These are phyloP conservation scores for Antechinus stuartii DNA, from an alignment of 2,113 vertebrate genomes.

Conservation along the genomic window DNA sequence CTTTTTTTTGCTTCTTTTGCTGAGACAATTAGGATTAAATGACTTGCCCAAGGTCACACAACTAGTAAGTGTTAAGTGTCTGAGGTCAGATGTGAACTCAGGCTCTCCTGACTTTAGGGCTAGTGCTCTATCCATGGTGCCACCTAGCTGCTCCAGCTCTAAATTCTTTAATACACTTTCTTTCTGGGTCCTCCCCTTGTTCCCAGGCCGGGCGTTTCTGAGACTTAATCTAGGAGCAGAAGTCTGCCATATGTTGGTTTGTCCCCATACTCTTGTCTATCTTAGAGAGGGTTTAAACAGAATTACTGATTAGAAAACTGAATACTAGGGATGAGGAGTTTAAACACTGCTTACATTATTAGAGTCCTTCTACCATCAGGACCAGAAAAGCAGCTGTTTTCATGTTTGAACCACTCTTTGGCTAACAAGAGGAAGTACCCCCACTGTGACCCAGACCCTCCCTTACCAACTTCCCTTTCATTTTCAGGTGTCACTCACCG, in stretches of 20 bases:
- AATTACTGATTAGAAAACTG: conserved; percentile 14
- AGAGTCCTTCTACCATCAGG: conserved; percentile 9
- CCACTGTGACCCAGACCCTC: not conserved
- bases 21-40: no score
- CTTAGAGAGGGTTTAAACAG: not conserved
- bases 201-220: not conserved
- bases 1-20: not conserved
- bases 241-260: not conserved
- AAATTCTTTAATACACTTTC: not conserved
- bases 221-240: not conserved
- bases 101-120: no score
- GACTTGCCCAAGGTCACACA: no score
- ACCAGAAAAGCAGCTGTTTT: not conserved
- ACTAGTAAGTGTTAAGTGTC: no score
- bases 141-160: not conserved
- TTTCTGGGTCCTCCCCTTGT: not conserved
- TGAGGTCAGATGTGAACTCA: no score
- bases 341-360: not conserved
- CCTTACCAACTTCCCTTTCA: not conserved
- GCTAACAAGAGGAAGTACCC: not conserved
- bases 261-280: not conserved
- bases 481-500: conserved; percentile 81
- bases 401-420: not conserved
- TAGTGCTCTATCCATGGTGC: no score
- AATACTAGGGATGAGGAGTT: conserved; percentile 12